Evolutionary conservation across 2,113 vertebrate species (phyloP).

Genomic region (Odontophorus gujanensis): DNA sequence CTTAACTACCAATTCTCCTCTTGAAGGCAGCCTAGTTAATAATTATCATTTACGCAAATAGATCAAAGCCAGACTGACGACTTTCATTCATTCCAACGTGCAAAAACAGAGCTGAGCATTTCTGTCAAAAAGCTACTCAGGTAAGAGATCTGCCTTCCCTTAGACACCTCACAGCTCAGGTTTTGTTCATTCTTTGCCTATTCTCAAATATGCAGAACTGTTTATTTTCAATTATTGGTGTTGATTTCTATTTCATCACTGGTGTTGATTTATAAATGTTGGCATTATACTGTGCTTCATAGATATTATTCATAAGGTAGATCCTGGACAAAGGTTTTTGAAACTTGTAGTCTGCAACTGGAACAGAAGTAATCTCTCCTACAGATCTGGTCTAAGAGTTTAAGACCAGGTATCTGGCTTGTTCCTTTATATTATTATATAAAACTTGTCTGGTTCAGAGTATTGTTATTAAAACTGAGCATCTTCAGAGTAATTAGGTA

Average conservation of each 20-base stretch:
- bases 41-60: slow-evolving; percentile 49
- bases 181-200: background rate
- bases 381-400: background rate
- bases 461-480: background rate
- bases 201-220: background rate
- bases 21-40: slow-evolving; percentile 32
- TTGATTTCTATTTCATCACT: background rate
- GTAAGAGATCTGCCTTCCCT: slow-evolving; percentile 43
- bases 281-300: background rate
- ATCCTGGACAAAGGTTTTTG: background rate
- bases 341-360: background rate
- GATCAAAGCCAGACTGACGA: slow-evolving; percentile 1
- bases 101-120: background rate
- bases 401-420: background rate
- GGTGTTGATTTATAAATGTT: background rate
- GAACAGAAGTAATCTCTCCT: background rate
- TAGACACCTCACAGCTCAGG: background rate
- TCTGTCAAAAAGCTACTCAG: background rate
- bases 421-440: background rate
- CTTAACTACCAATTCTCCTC: background rate
- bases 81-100: slow-evolving; percentile 18
- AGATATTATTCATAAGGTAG: background rate
- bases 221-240: background rate
- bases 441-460: background rate
- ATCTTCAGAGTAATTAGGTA: background rate